Base-by-base conservation (phyloP, 2,888 invertebrate species). In the Xestia xanthographa region DNA sequence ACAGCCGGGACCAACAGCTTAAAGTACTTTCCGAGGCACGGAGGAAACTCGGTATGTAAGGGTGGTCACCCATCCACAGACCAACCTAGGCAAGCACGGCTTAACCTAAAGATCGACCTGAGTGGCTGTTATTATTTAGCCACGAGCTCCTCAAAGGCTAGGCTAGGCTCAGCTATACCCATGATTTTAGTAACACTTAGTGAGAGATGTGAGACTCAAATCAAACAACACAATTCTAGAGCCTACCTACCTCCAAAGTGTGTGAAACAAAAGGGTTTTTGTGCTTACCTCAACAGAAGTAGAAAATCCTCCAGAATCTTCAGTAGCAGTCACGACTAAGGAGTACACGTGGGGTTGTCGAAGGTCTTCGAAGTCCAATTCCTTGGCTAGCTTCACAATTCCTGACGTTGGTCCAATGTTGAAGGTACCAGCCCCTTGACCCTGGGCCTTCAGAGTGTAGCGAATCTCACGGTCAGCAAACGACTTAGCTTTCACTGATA, bases 231-330 rank as follows among this genome's bases (percentile, higher is more conserved):
- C 14, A 20, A 34, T 20, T n/a, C n/a, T 17, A 50, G 5, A 4
- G n/a, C n/a, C n/a, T n/a, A n/a, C n/a, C n/a, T n/a, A n/a, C n/a
- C n/a, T n/a, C n/a, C n/a, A n/a, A n/a, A n/a, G n/a, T n/a, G n/a
- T n/a, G n/a, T n/a, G n/a, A n/a, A n/a, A n/a, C n/a, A n/a, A n/a
- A n/a, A 43, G 1, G 9, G 20, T 38, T 67, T 34, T n/a, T 12
- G 9, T 17, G 81, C 80, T 89, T 96, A 99, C 99, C 97, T 99
- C 99, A 84, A 99, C 99, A 63, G 98, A 98, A 43, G 99, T 99
- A 38, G 99, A 99, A 94, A 99, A 99, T 78, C 99, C 99, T 71
- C 99, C 99, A n/a, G 99, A 99, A 94, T 99, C 99, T 95, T 99
- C 99, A 1, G 99, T 99, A 43, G 99, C 99, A 5, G 99, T 99